Evolutionary conservation across 1,140 invertebrate genomes (phyloP).

Genomic region (Anastatus disparis): DNA sequence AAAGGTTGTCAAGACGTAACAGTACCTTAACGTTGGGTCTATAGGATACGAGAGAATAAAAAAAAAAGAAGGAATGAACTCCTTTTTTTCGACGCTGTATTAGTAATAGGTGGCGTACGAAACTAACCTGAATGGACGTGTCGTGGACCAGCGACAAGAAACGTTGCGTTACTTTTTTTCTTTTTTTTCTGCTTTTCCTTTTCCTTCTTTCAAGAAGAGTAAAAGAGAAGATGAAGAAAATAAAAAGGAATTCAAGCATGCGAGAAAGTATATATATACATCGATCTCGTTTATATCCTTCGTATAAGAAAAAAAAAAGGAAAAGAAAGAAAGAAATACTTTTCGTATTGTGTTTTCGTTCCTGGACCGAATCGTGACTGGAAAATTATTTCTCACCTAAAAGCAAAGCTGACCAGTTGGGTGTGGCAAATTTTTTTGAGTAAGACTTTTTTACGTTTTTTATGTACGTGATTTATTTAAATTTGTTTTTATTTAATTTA

Average conservation of each 20-base stretch:
- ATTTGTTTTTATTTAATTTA: too few species aligned
- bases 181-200: not conserved
- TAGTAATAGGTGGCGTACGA: not conserved
- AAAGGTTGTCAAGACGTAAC: not conserved
- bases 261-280: not conserved
- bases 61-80: too few species aligned
- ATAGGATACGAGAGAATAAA: too few species aligned
- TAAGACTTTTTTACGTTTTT: too few species aligned
- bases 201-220: not conserved
- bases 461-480: too few species aligned
- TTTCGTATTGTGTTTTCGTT: not conserved
- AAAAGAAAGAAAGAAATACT: not conserved
- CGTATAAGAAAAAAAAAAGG: too few species aligned
- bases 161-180: not conserved
- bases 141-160: not conserved
- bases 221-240: not conserved
- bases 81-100: not conserved
- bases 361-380: not conserved
- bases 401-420: too few species aligned
- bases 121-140: constrained; percentile 12
- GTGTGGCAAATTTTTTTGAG: too few species aligned
- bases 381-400: constrained; percentile 3
- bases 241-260: too few species aligned
- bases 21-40: not conserved
- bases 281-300: not conserved